Evolutionary conservation across 2,888 invertebrate species (phyloP), one percentile per base, ranked within the genome.

Genomic region (Melipona bicolor): DNA sequence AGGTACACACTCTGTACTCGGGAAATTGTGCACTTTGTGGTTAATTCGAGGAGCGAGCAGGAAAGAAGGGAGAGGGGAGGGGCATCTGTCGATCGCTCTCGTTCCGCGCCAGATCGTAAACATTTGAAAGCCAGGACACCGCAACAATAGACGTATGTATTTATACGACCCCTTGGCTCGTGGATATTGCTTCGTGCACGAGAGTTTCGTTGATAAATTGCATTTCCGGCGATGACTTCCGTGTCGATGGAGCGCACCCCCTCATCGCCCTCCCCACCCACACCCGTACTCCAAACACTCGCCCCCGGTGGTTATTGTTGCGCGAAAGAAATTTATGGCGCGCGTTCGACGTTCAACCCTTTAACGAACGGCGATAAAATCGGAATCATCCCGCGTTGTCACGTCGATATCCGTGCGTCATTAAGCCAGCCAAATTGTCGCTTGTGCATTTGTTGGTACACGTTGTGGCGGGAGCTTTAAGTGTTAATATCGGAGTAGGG

Each of bases 11-110:
- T 43, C 43, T 43, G 1, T 2, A 43, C 43, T 43, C 9, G 11
- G 9, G 43, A 43, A 27, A 79, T 62, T 59, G 78, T 69, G 52
- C 43, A 69, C 68, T 68, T 79, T 82, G 75, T 61, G 68, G 82
- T 69, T 87, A 87, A 89, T 89, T 90, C 76, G 77, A 72, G 82
- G 71, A 84, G 81, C 52, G 24, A 73, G 68, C 4, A 13, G 67
- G 27, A 69, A 49, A 52, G 65, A 73, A 50, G 87, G 69, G 80
- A 43, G 79, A 73, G 84, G 32, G 87, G 79, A 73, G 84, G 32
- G 87, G 90, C 88, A 89, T 88, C 90, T 90, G 90, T 86, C 87
- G 88, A 81, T 85, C 67, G 81, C 81, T 72, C 64, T 72, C 64
- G 61, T 67, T 68, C 15, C 50, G 50, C 67, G 83, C 70, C 80